Base-by-base conservation (phyloP, 2,797 vertebrate species). In the Tragelaphus eurycerus region DNA sequence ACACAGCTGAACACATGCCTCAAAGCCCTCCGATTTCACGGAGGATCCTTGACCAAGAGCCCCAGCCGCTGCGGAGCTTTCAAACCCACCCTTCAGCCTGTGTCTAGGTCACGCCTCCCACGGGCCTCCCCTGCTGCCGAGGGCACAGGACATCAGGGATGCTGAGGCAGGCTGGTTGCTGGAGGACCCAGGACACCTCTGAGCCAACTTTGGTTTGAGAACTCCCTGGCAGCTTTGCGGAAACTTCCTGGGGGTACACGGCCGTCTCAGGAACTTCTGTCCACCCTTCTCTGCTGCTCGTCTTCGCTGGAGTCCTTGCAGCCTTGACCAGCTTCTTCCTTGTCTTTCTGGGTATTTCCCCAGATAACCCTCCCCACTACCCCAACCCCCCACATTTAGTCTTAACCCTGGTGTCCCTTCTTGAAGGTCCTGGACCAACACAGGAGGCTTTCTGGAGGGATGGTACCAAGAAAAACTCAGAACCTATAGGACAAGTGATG, bases 1-100 rank as follows among this genome's bases (percentile, higher is more conserved):
- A 21, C 2, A 14, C 38, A 16, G 23, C 19, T 1, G 43, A 16
- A 62, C n/a, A 29, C 0, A 1, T 0, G 46, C 23, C 84, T 52
- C 46, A 7, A 10, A 0, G 78, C 11, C 55, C 59, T 38, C 78
- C 34, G 1, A 6, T 19, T 12, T 15, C 50, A 46, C 16, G 6
- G 9, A 38, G 9, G 17, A 14, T 1, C 2, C 6, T 3, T 23
- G 19, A 27, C 62, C 31, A 29, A 31, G n/a, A 16, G 19, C 48
- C 50, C 64, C 34, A 13, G 7, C 55, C 0, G 11, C 64, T 8
- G 64, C 64, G 19, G n/a, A 52, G 15, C 46, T 34, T 29, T 14
- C 52, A 76, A 74, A 25, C 4, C 38, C 15, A 15, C 17, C 74
- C 31, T 48, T 59, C 3, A 15, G 59, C 10, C 13, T 57, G 29